phyloP scores from a whole-genome alignment of 2,113 vertebrate genomes.

The Anser cygnoides region DNA sequence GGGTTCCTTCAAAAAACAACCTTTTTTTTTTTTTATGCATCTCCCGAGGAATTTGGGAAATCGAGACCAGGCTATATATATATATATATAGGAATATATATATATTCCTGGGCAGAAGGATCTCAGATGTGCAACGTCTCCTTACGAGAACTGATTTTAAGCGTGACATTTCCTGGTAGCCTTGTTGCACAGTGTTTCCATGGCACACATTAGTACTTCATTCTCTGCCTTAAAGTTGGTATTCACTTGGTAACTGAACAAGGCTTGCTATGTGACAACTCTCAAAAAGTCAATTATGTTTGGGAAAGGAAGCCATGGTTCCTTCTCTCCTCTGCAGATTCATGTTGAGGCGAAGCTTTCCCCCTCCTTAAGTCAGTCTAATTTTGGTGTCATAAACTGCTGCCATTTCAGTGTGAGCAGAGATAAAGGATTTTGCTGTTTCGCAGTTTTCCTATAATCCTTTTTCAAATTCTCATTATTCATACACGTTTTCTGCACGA shows the following conservation, averaged over 20 bases:
- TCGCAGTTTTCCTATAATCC: not conserved
- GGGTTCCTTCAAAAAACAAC: not conserved
- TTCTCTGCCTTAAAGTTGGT: not conserved
- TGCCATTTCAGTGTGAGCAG: not conserved
- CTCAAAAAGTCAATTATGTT: not conserved
- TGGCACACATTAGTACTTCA: not conserved
- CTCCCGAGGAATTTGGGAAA: not conserved
- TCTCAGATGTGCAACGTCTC: not conserved
- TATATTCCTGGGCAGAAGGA: not conserved
- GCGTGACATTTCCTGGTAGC: no score
- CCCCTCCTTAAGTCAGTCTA: not conserved
- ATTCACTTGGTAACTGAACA: accelerated
- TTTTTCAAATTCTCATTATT: not conserved
- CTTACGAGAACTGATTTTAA: not conserved
- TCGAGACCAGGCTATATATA: not conserved
- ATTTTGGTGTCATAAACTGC: not conserved
- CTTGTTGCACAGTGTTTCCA: not conserved
- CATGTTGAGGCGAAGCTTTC: not conserved
- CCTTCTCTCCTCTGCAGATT: not conserved
- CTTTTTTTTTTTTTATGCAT: not conserved
- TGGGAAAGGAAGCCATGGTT: not conserved
- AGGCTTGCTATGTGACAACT: not conserved
- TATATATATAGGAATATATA: no score
- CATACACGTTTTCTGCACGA: not conserved
- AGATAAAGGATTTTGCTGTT: not conserved